Evolutionary conservation across 2,888 invertebrate species (phyloP).

Genomic region (Ectobius pallidus): DNA sequence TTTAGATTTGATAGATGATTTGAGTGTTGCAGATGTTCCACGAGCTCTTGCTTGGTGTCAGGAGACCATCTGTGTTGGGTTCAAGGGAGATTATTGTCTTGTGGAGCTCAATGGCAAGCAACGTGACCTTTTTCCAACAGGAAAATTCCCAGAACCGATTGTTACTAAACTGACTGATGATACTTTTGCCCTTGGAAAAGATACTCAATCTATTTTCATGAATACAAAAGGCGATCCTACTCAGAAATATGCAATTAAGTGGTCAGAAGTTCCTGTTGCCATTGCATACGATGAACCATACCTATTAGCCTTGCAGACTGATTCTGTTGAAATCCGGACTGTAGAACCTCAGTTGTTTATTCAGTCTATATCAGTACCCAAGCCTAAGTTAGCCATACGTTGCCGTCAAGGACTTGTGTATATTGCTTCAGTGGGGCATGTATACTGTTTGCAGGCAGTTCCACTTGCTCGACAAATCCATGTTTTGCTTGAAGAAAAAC

Average conservation of each 20-base stretch:
- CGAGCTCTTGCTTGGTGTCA: constrained; percentile 82
- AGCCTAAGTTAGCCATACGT: constrained; percentile 75
- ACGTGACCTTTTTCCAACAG: constrained; percentile 85
- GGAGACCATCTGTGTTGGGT: constrained; percentile 86
- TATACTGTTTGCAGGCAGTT: constrained; percentile 85
- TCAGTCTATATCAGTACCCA: constrained; percentile 76
- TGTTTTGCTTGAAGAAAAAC: constrained; percentile 83
- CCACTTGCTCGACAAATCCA: constrained; percentile 85
- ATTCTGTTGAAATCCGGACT: constrained; percentile 84
- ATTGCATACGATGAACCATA: constrained; percentile 95
- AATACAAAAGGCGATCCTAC: constrained; percentile 74
- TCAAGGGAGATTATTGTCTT: constrained; percentile 79
- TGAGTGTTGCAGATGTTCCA: constrained; percentile 80
- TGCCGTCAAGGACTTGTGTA: constrained; percentile 82
- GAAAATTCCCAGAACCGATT: constrained; percentile 81
- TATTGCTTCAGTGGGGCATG: constrained; percentile 84
- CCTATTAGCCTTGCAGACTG: constrained; percentile 81
- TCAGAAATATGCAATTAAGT: constrained; percentile 74
- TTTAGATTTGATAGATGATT: constrained; percentile 71
- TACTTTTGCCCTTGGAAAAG: constrained; percentile 83
- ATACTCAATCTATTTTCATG: constrained; percentile 85
- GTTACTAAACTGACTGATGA: constrained; percentile 77
- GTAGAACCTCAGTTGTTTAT: constrained; percentile 80
- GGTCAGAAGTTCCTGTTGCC: constrained; percentile 77
- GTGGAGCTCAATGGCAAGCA: constrained; percentile 54